Base-by-base conservation (phyloP, 2,113 vertebrate genomes). In the Otis tarda region DNA sequence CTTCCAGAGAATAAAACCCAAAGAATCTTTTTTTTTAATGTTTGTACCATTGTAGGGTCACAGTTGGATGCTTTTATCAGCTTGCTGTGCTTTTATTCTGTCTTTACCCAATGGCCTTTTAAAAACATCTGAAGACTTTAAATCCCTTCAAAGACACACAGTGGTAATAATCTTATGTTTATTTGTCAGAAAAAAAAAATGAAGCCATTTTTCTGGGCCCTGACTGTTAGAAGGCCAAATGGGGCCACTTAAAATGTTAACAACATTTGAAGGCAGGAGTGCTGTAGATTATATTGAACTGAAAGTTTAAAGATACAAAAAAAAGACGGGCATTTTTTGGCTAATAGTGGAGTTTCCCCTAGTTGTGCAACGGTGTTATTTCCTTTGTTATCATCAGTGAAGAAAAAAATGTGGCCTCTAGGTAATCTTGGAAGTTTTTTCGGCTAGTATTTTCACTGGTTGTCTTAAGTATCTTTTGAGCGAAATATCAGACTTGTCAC, bases 21-120 rank as follows among this genome's bases (percentile, higher is more conserved):
- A 71, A 82, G 53, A 60, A 37, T 68, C 12, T 49, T 59, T 39
- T 77, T 74, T 94, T 74, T 49, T 10, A 52, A 49, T 84, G 24
- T 89, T 94, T 93, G 60, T 93, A 82, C 65, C 56, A 47, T 84
- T 95, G 57, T 93, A 31, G 7, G 45, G 53, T 94, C 95, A 94
- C 94, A 94, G 94, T 45, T 89, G 87, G 91, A 82, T 93, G 65
- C 87, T 87, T 96, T 93, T 87, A 87, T 85, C 77, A 82, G 53
- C 87, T 68, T 87, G 53, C 93, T 84, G 89, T 84, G 93, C 65
- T 96, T 95, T 95, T 95, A 87, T 96, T 95, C 83, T 87, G 21
- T 65, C 61, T 91, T 95, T 89, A 87, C 77, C 73, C 89, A 94
- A 12, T 87, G 56, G 86, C 49, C 89, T 94, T 95, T 96, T 76